Base-by-base conservation (phyloP, 2,888 invertebrate species). In the Cerastoderma edule region DNA sequence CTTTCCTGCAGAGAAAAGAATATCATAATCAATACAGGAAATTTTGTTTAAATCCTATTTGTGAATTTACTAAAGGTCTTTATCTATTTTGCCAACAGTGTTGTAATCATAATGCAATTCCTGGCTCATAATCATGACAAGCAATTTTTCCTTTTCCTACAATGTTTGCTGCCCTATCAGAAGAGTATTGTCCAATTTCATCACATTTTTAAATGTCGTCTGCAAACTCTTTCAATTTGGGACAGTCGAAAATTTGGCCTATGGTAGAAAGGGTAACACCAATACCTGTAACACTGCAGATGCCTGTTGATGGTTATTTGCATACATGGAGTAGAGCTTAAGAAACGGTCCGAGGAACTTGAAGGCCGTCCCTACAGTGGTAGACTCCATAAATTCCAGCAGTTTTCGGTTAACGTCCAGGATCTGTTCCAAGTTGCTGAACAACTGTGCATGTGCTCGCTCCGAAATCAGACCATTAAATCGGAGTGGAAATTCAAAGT, bases 291-390 rank as follows among this genome's bases (percentile, higher is more conserved):
- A 89, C 48, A 95, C 92, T 48, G 94, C 92, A 64, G 96, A 91
- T 0, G 95, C 94, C 75, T 94, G 94, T 81, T 95, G 95, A 89
- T 95, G 96, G 86, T 95, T 95, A 77, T 95, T 96, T 0, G 96
- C 96, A 91, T 96, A 96, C 0, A 95, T 95, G 0, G 96, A 96
- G 89, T 96, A 96, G 24, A 96, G 91, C 91, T 96, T 96, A 67
- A 96, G 95, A 90, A 95, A 96, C 3, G 96, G 96, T 0, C 95
- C 96, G 77, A 96, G 94, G 88, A 95, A 95, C 0, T 94, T 93
- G 91, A 96, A 96, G 0, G 96, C 95, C 65, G 93, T 92, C 0
- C 95, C 95, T 8, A 96, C 94, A 89, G 95, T 94, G 35, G 94
- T 94, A 39, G 89, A 85, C 68, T 90, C 89, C 80, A 93, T 87